Evolutionary conservation across 2,113 vertebrate genomes (phyloP), one percentile per base, ranked within the genome.

Genomic region (Regulus satrapa): DNA sequence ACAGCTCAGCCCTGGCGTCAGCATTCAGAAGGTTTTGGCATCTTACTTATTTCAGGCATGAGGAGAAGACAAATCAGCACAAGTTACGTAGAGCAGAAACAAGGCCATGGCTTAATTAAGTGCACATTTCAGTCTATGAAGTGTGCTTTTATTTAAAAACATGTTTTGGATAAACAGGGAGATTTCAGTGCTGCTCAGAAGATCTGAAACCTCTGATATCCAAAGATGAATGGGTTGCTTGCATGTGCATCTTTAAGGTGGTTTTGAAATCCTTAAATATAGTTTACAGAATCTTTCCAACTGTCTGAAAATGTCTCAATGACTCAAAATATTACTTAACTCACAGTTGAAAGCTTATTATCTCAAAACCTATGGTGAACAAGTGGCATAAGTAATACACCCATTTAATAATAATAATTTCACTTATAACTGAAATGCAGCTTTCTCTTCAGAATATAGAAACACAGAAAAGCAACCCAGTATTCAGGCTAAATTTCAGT

Each of bases 351-450:
- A 75, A 84, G 7, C 34, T 73, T 58, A 32, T 85, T 78, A 71
- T 71, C n/a, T 68, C 0, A 0, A 84, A 58, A 75, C 40, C 5
- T 72, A 52, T 3, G 6, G 21, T 63, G 49, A 61, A 12, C 7
- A 62, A 71, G 4, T 25, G 40, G 9, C 7, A 46, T 49, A 75
- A 52, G 24, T 79, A 76, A 31, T 24, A 55, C 29, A 1, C 4
- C 55, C 5, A 78, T 58, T 9, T 74, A 48, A 17, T 43, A 59
- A 81, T 55, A 91, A 81, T 56, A 84, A 52, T 71, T 85, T 86
- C 3, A 61, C 11, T 52, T 87, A 28, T 9, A 84, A 56, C 6
- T 52, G 48, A 87, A 74, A 45, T n/a, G 4, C 8, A 66, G 5
- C 5, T 68, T 72, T 63, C 8, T 67, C 14, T 82, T 89, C n/a